Base-by-base conservation (phyloP, 2,113 vertebrate genomes). In the Castor canadensis region DNA sequence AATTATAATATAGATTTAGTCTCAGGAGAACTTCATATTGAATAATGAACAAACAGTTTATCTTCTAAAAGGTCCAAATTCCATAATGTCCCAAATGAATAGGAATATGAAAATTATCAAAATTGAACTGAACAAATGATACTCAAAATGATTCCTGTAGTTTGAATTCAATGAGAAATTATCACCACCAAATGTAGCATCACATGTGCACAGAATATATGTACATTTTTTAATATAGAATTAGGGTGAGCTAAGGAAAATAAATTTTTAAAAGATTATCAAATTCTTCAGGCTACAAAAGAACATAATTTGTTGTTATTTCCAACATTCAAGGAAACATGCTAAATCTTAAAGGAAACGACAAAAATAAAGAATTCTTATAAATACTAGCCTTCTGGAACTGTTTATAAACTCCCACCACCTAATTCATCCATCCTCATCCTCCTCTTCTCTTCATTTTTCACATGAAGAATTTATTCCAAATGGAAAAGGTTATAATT, bases 81-180 rank as follows among this genome's bases (percentile, higher is more conserved):
- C 38, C 60, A 82, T 20, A 64, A 71, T 62, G 49, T 3, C 9
- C 17, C 72, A 84, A 52, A 58, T n/a, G 58, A 85, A 72, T n/a
- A 58, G 32, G 5, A 6, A 93, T 45, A 12, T 66, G 47, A 90
- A 88, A 80, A 64, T 89, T 75, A 84, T 40, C 30, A 86, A 45
- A 35, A n/a, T 43, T 45, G 47, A 73, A 49, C 66, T 84, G 28
- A 84, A 35, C 35, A 58, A 75, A 49, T 88, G 8, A 80, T 84
- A 56, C 54, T 75, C 32, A 81, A 85, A 94, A 60, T 75, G 49
- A 66, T 58, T 86, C 56, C 22, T 60, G 16, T 89, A 66, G 40
- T 86, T 80, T 85, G 28, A 88, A 66, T 93, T 94, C 35, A 83
- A 7, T 40, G 58, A 93, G 54, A 83, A 88, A 76, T 86, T 73